Evolutionary conservation across 2,888 invertebrate genomes (phyloP).

Genomic region (Sepioteuthis lessoniana): DNA sequence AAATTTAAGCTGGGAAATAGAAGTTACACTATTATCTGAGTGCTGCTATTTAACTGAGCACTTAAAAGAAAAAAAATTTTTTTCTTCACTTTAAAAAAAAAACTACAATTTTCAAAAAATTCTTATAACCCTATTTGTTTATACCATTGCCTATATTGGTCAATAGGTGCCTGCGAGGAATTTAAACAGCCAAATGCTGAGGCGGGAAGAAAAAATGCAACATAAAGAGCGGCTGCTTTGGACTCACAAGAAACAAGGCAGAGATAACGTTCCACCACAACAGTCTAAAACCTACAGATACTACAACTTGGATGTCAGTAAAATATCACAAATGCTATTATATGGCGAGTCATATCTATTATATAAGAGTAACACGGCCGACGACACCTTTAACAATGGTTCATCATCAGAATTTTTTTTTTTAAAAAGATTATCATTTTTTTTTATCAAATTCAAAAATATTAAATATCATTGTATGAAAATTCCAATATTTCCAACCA

Average conservation of each 20-base stretch:
- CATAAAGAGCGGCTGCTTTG: not conserved
- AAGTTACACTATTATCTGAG: not conserved
- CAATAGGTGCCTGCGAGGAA: not conserved
- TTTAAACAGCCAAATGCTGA: not conserved
- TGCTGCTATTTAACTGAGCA: not conserved
- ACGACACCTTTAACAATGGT: conserved; percentile 45
- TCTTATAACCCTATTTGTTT: not conserved
- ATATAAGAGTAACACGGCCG: conserved; percentile 46
- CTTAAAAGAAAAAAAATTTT: not conserved
- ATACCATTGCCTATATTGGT: not conserved
- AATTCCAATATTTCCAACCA: conserved; percentile 49
- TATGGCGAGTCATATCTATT: conserved; percentile 42
- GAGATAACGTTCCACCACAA: conserved; percentile 48
- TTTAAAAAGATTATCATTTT: conserved; percentile 13
- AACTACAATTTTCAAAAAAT: not conserved
- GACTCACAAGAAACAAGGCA: conserved; percentile 39
- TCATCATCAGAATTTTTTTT: conserved; percentile 13
- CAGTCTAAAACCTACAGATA: conserved; percentile 45
- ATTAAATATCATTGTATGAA: conserved; percentile 49
- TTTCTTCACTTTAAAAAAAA: not conserved
- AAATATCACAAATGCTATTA: conserved; percentile 49
- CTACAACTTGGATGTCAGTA: conserved; percentile 46
- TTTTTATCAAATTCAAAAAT: conserved; percentile 48
- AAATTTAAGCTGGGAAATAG: not conserved
- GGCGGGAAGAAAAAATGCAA: not conserved